Conservation (phyloP, 2,113 vertebrate genomes). For the Onychorhynchus coronatus region DNA sequence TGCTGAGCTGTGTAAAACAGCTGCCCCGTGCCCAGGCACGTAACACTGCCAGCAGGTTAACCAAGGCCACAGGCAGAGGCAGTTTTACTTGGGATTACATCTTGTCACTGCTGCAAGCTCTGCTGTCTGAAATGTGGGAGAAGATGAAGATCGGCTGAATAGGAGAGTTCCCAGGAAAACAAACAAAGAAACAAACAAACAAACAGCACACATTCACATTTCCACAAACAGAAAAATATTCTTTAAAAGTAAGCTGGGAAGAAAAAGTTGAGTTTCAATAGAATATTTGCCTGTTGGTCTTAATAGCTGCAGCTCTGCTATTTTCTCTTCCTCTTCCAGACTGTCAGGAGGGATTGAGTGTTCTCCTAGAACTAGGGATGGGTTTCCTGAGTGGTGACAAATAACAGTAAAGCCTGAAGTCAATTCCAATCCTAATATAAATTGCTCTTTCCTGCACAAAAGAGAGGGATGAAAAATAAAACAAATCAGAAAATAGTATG, state of each 20-base stretch:
- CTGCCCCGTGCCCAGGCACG: constrained; percentile 30
- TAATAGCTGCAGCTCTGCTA: neutral
- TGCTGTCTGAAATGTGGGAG: neutral
- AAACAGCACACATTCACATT: neutral
- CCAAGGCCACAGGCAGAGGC: constrained; percentile 2
- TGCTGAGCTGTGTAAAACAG: constrained; percentile 16
- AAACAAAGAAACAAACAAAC: neutral
- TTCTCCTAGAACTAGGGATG: constrained; percentile 14
- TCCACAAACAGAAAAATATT: neutral
- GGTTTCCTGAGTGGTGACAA: constrained; percentile 49
- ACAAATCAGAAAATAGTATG: neutral
- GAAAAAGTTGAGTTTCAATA: neutral
- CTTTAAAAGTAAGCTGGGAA: neutral
- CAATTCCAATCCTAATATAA: constrained; percentile 11
- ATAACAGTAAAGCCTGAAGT: constrained; percentile 14
- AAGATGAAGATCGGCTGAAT: neutral
- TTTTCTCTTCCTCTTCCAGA: constrained; percentile 1
- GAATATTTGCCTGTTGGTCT: neutral
- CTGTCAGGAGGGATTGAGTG: constrained; percentile 6
- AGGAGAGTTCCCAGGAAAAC: neutral
- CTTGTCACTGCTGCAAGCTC: neutral
- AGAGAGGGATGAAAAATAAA: neutral
- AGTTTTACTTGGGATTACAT: neutral
- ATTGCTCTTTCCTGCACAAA: constrained; percentile 14
- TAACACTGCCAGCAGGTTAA: constrained; percentile 29